A percentile compares a stretch with the other conserved stretches of the same genome.
Evolutionary conservation across 2,797 vertebrate species (phyloP).

Genomic region (Sus cebifrons): DNA sequence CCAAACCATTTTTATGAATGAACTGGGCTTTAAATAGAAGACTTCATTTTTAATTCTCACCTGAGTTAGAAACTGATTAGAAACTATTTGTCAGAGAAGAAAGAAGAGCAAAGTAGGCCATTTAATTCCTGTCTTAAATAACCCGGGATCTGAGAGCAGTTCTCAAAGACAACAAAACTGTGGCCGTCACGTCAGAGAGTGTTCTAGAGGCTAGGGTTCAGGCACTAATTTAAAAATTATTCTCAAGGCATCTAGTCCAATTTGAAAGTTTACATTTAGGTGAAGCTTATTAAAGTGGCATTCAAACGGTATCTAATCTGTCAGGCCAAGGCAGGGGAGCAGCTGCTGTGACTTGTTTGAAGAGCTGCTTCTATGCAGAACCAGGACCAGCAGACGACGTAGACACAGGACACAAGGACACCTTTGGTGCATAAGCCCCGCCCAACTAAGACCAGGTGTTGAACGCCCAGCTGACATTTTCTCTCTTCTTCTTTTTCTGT

Average conservation of each 20-base stretch:
- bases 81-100: conserved; percentile 57
- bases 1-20: not conserved
- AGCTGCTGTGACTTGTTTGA: not conserved
- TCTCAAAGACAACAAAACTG: not conserved
- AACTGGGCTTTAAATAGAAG: conserved; percentile 1
- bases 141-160: not conserved
- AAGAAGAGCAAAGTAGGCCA: not conserved
- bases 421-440: not conserved
- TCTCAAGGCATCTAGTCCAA: conserved; percentile 1
- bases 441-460: conserved; percentile 42
- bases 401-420: not conserved
- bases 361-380: conserved; percentile 28
- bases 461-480: not conserved
- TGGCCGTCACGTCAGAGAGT: not conserved
- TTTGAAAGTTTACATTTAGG: conserved; percentile 58
- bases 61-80: conserved; percentile 4
- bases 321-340: not conserved
- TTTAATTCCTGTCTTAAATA: conserved; percentile 18
- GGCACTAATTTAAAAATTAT: not conserved
- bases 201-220: not conserved
- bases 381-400: not conserved
- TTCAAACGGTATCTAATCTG: not conserved
- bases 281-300: conserved; percentile 33
- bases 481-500: too few species aligned
- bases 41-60: not conserved